Evolutionary conservation across 2,797 vertebrate species (phyloP).

Genomic region (Anomalospiza imberbis): DNA sequence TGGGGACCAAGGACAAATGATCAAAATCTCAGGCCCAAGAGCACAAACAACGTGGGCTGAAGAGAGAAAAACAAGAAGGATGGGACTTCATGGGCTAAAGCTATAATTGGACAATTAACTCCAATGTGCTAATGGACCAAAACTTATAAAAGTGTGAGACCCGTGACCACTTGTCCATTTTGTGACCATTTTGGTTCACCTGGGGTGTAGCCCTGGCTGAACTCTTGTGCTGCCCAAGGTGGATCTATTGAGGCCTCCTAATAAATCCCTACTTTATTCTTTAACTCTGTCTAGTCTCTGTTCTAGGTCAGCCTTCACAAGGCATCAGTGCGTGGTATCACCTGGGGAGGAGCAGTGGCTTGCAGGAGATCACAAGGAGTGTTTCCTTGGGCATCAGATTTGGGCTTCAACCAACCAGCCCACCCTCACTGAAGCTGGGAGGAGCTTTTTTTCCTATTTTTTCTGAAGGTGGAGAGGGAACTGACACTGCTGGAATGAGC

Average conservation of each 20-base stretch:
- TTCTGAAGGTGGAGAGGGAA: background rate
- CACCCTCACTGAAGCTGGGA: background rate
- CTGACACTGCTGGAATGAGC: background rate
- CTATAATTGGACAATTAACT: background rate
- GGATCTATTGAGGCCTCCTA: background rate
- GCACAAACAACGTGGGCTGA: accelerated
- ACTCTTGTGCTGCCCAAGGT: background rate
- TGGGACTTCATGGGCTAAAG: background rate
- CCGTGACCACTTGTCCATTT: background rate
- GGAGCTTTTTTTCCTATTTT: accelerated
- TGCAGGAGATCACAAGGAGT: background rate
- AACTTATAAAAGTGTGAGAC: background rate
- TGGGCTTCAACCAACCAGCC: background rate
- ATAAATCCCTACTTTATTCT: background rate
- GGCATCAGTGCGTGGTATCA: background rate
- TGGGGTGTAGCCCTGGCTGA: background rate
- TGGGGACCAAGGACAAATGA: background rate
- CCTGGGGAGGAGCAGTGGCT: accelerated
- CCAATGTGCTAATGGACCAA: background rate
- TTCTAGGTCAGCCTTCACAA: background rate
- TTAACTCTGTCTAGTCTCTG: too few relatives aligned
- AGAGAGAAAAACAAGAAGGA: background rate
- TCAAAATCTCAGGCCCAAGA: background rate
- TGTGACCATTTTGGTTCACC: background rate
- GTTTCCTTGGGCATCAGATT: background rate